Percentiles rank a stretch among this genome's conserved stretches.
Conservation (phyloP, 2,888 invertebrate species). For the Osedax frankpressi region DNA sequence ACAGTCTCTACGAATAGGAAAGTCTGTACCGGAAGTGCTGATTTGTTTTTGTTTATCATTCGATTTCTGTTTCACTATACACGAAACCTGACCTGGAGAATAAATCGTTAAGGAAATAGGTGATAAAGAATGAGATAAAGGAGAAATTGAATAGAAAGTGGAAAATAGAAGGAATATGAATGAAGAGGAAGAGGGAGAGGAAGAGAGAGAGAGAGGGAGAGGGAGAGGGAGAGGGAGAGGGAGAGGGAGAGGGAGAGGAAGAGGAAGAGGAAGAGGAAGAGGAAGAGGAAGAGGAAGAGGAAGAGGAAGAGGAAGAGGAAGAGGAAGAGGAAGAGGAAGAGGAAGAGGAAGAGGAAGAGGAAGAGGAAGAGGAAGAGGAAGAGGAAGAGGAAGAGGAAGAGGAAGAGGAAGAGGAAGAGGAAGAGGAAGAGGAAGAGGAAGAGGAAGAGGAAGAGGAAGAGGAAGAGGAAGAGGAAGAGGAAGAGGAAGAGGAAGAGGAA, state of each 20-base stretch:
- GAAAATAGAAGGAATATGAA: neutral
- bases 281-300: neutral
- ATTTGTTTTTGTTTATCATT: too few relatives aligned
- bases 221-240: neutral
- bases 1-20: neutral
- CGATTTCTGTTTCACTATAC: too few relatives aligned
- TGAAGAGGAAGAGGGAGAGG: neutral
- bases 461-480: neutral
- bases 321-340: neutral
- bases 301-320: neutral
- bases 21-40: too few relatives aligned
- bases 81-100: too few relatives aligned
- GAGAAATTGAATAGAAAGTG: neutral
- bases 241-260: neutral
- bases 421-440: neutral
- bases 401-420: neutral
- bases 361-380: neutral
- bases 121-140: too few relatives aligned
- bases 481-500: constrained; percentile 11
- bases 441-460: neutral
- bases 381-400: constrained; percentile 3
- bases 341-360: neutral
- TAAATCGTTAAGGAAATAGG: too few relatives aligned
- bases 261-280: neutral
- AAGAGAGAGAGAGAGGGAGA: neutral